Percentiles rank a stretch among this genome's conserved stretches.
Evolutionary conservation across 2,888 invertebrate genomes (phyloP).

Genomic region (Micoletzkya japonica): DNA sequence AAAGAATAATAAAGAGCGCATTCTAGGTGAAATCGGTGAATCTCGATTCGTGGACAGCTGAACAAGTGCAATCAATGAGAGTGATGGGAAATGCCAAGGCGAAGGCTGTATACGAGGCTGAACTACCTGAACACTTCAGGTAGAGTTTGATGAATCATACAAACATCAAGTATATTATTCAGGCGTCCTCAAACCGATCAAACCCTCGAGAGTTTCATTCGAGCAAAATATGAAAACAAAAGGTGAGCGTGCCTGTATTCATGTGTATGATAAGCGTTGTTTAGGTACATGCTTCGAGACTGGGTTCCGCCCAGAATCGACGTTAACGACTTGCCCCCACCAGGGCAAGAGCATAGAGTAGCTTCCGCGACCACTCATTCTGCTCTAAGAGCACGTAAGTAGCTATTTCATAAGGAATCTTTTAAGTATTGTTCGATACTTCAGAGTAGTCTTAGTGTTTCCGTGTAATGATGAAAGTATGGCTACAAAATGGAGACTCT

Average conservation of each 20-base stretch:
- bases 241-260: slow-evolving; percentile 73
- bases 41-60: slow-evolving; percentile 95
- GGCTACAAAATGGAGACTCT: too few relatives aligned
- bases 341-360: slow-evolving; percentile 10
- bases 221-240: slow-evolving; percentile 97
- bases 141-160: background rate
- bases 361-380: background rate
- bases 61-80: slow-evolving; percentile 90
- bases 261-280: slow-evolving; percentile 7
- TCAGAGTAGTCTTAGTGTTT: too few relatives aligned
- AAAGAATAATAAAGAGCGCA: too few relatives aligned
- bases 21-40: slow-evolving; percentile 88
- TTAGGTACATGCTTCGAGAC: slow-evolving; percentile 50
- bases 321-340: slow-evolving; percentile 45
- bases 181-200: slow-evolving; percentile 90
- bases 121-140: slow-evolving; percentile 72
- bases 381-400: slow-evolving; percentile 23
- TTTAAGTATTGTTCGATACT: too few relatives aligned
- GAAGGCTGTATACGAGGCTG: slow-evolving; percentile 70
- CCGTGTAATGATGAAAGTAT: too few relatives aligned
- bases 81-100: slow-evolving; percentile 96
- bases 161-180: background rate
- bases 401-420: too few relatives aligned
- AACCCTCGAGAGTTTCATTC: slow-evolving; percentile 87
- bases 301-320: slow-evolving; percentile 50